Conservation (phyloP, 2,888 invertebrate species). For the Limnephilus rhombicus region DNA sequence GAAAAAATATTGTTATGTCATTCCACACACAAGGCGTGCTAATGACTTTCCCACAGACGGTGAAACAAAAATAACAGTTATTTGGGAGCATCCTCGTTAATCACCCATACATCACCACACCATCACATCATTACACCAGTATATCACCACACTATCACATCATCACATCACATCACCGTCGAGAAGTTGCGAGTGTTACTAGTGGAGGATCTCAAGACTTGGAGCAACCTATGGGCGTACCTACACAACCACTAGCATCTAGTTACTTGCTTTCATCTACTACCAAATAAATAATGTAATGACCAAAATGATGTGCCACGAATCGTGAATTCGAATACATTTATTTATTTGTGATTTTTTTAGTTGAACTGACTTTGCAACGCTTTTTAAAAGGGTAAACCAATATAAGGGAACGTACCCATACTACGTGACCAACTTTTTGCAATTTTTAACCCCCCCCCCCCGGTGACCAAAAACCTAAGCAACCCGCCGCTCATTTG, state of each 20-base stretch:
- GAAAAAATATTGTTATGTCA: conserved; percentile 63
- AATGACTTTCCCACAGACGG: conserved; percentile 64
- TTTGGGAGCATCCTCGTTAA: conserved; percentile 56
- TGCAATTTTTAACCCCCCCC: too few relatives aligned
- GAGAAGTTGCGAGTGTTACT: too few relatives aligned
- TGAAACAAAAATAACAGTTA: conserved; percentile 61
- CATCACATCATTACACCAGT: neutral
- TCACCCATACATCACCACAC: conserved; percentile 53
- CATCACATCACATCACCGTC: neutral
- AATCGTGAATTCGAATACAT: neutral
- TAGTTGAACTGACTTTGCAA: neutral
- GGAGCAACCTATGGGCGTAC: too few relatives aligned
- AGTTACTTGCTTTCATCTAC: neutral
- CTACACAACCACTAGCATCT: neutral
- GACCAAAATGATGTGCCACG: neutral
- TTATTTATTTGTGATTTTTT: neutral
- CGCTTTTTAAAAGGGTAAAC: neutral
- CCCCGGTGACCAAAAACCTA: too few relatives aligned
- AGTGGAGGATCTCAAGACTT: neutral
- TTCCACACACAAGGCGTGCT: conserved; percentile 58
- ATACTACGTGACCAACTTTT: too few relatives aligned
- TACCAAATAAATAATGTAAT: neutral
- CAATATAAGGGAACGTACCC: too few relatives aligned
- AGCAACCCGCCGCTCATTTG: too few relatives aligned
- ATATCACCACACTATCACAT: neutral